Conservation (phyloP, 2,888 invertebrate species). For the Megalurothrips usitatus region DNA sequence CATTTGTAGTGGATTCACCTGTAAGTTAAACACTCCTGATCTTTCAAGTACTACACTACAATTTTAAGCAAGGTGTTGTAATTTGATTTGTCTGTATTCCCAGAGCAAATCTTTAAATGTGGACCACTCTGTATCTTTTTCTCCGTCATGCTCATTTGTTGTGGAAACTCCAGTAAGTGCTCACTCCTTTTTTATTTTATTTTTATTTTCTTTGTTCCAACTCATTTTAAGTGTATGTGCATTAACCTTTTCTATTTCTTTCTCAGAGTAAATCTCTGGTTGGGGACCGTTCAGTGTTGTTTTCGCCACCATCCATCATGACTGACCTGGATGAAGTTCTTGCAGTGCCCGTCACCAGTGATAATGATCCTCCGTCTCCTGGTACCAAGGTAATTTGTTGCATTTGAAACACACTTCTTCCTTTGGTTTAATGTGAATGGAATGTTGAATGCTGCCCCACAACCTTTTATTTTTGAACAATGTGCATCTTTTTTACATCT, state of each 20-base stretch:
- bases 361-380: neutral
- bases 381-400: neutral
- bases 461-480: too few relatives aligned
- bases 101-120: neutral
- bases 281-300: slow-evolving; percentile 69
- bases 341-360: neutral
- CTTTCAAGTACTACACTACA: neutral
- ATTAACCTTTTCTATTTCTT: slow-evolving; percentile 17
- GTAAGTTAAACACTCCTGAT: slow-evolving; percentile 49
- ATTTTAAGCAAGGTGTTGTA: slow-evolving; percentile 28
- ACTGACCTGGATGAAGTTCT: slow-evolving; percentile 53
- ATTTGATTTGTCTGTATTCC: slow-evolving; percentile 31
- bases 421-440: neutral
- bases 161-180: slow-evolving; percentile 4
- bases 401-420: neutral
- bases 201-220: too few relatives aligned
- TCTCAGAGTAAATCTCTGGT: slow-evolving; percentile 78
- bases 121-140: neutral
- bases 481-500: too few relatives aligned
- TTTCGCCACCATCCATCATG: slow-evolving; percentile 83
- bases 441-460: neutral
- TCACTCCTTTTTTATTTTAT: neutral
- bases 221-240: neutral
- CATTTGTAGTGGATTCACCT: slow-evolving; percentile 72
- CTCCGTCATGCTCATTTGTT: neutral